These are phyloP conservation scores for Corythaeola cristata DNA, from an alignment of 2,113 vertebrate species.

Conservation along the genomic window DNA sequence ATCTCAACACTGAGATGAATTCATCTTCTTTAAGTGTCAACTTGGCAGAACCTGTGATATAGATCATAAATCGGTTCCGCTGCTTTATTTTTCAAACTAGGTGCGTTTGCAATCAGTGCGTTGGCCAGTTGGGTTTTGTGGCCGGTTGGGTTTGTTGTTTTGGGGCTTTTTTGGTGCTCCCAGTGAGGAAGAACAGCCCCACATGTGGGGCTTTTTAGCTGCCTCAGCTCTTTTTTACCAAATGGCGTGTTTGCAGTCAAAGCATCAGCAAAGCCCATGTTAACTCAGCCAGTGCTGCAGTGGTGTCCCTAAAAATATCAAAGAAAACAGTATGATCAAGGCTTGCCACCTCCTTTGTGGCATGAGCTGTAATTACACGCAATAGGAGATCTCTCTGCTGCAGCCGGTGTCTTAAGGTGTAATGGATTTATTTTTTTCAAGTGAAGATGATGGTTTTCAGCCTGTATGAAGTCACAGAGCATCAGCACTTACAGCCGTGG, in stretches of 20 bases:
- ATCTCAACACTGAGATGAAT: neutral
- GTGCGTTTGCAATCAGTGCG: fast-evolving
- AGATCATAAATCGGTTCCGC: neutral
- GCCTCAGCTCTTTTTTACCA: neutral
- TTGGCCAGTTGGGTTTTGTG: neutral
- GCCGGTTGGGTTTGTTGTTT: neutral
- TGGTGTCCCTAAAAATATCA: neutral
- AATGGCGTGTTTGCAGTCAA: neutral
- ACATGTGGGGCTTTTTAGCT: fast-evolving
- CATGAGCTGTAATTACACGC: neutral
- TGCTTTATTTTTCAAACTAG: neutral
- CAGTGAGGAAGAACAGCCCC: neutral
- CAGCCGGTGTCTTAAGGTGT: neutral
- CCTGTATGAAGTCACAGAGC: neutral
- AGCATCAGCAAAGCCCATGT: neutral
- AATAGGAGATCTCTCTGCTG: neutral
- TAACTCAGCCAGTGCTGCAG: neutral
- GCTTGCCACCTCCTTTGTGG: neutral
- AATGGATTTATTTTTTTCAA: neutral
- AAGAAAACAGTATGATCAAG: neutral
- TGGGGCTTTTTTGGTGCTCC: neutral
- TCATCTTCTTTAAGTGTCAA: neutral
- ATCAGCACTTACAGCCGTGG: neutral
- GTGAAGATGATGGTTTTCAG: neutral
- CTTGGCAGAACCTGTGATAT: neutral